Evolutionary conservation across 2,888 invertebrate species (phyloP), one percentile per base, ranked within the genome.

Genomic region (Nemotelus nigrinus): DNA sequence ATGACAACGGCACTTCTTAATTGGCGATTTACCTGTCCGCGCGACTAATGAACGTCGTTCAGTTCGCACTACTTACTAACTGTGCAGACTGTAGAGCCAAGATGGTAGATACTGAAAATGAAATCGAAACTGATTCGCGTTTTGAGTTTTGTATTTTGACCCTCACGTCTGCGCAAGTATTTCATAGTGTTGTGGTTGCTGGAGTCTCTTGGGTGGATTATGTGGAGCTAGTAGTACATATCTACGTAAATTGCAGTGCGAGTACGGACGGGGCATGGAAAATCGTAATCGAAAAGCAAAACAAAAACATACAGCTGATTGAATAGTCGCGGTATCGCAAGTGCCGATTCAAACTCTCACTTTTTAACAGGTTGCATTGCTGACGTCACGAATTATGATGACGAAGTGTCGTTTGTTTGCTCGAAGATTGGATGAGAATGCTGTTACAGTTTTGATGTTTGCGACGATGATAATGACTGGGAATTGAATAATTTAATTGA

Each of bases 91-190:
- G 8, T 50, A 8, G 25, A 10, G 10, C 4, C 10, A 47, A 3
- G 47, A 4, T 45, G 7, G 44, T 43, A 65, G 47, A 78, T 75
- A 78, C 60, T 63, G 65, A 64, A 79, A 79, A 79, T 76, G 79
- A 79, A 79, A 78, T 67, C 71, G 74, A 78, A 79, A 75, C 77
- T 68, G 60, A 50, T 74, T 78, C 64, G 58, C 74, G 68, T 58
- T 64, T 74, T 71, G 76, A 25, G 25, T 25, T 25, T 25, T 25
- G 25, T 25, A 25, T 25, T 25, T 25, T 25, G 79, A 77, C 79
- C 79, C 78, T 76, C 65, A 4, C 25, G 57, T 57, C 57, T 10
- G 63, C 63, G 75, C 68, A 68, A 74, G 10, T 50, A 55, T 47
- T 10, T 25, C 25, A 25, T 25, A 25, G 25, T 25, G 25, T 25